Evolutionary conservation across 2,888 invertebrate genomes (phyloP), one percentile per base, ranked within the genome.

Genomic region (Polymixis lichenea): DNA sequence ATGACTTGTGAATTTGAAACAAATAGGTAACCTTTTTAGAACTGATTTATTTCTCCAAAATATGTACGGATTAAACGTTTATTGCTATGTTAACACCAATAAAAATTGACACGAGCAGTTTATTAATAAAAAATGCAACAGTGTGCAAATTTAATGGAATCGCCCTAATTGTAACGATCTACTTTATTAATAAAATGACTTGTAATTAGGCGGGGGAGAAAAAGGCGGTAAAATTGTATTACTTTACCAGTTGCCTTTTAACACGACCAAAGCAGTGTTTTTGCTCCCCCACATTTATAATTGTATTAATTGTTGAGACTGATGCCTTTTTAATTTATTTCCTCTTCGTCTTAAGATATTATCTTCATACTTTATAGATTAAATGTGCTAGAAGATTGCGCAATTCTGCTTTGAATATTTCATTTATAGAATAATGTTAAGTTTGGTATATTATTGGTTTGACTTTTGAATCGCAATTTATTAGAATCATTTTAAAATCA

Each of bases 131-230:
- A 83, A 83, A 78, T 67, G 66, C 56, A 75, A 75, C 68, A 79
- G 72, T 86, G 80, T 83, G 80, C 71, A 88, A 80, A 87, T 87
- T 78, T 80, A 87, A 89, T 86, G 85, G 86, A 83, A 90, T 91
- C 92, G 86, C 91, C 91, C 91, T 95, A 94, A 95, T 95, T 94
- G 92, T 94, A 93, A 94, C 93, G 94, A 94, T 93, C 93, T 92
- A 90, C 92, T 95, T 94, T 95, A 95, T 95, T 96, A 96, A 95
- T 95, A 94, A 95, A 95, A 93, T 91, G 94, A 92, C 92, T 94
- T 92, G 93, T 95, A 95, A 95, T 95, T 96, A 95, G 95, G 90
- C 90, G 87, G 95, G 95, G 96, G 95, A 92, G 95, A 95, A 95
- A 96, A 95, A 95, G 91, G 91, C 93, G 92, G 93, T 93, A 93